A percentile compares a stretch with the other conserved stretches of the same genome.
Evolutionary conservation across 2,113 vertebrate species (phyloP).

Genomic region (Phrynosoma blainvillii): DNA sequence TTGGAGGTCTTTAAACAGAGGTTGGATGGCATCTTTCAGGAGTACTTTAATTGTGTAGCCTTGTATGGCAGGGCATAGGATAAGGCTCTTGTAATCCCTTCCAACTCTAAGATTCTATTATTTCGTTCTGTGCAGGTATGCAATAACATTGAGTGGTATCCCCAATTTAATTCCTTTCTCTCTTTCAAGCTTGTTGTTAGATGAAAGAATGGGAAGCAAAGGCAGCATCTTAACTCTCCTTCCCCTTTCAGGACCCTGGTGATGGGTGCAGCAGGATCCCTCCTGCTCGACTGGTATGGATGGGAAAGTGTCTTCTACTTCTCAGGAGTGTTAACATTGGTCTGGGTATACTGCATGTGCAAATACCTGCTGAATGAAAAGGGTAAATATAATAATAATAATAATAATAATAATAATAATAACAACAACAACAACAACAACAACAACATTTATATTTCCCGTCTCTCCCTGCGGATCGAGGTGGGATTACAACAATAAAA

Average conservation of each 20-base stretch:
- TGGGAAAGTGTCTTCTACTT: slow-evolving; percentile 96
- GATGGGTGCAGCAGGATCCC: slow-evolving; percentile 88
- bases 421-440: too few species aligned
- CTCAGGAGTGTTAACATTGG: slow-evolving; percentile 86
- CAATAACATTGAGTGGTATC: not conserved
- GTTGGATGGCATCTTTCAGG: too few species aligned
- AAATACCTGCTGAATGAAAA: slow-evolving; percentile 88
- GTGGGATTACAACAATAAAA: too few species aligned
- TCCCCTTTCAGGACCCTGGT: slow-evolving; percentile 83
- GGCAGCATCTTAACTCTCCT: rapidly evolving
- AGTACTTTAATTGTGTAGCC: too few species aligned
- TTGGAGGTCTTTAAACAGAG: too few species aligned
- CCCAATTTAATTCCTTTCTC: not conserved
- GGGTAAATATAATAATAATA: slow-evolving; percentile 71
- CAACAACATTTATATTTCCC: too few species aligned
- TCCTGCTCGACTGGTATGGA: slow-evolving; percentile 89
- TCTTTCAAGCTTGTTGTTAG: not conserved
- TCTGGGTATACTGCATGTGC: slow-evolving; percentile 93
- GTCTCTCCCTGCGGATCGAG: too few species aligned
- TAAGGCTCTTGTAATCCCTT: too few species aligned
- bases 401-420: too few species aligned
- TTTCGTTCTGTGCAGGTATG: not conserved
- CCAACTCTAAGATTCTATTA: too few species aligned
- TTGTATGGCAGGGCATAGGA: too few species aligned
- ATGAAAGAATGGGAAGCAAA: not conserved